Base-by-base conservation (phyloP, 2,113 vertebrate species). In the Semnornis frantzii region DNA sequence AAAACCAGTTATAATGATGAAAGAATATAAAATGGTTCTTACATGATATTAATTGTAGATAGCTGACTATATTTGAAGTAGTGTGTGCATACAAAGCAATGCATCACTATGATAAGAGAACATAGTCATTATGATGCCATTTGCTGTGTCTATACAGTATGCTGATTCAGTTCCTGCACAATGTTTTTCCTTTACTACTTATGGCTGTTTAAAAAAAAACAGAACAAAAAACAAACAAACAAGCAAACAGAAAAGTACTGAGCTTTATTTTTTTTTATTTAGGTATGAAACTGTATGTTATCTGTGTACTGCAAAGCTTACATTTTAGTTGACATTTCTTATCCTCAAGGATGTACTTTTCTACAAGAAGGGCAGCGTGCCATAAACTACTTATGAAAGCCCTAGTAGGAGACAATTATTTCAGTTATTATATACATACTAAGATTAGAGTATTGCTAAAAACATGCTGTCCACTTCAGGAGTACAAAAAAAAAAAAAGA, bases 321-420 rank as follows among this genome's bases (percentile, higher is more conserved):
- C 23, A 76, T 93, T 97, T 94, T 91, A 91, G 95, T 84, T 79
- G 81, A 84, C n/a, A 20, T 71, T 94, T 83, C 78, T 96, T 96
- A 96, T 95, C 93, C 94, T 11, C 48, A 87, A 94, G 87, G 80
- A 92, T 2, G 4, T 80, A 70, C 46, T 92, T 73, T 66, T 85
- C 46, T 91, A 87, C 85, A 87, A 60, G 84, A 76, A 85, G 50
- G 72, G 65, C 33, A 62, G 27, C 20, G 46, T 93, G 81, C 85
- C 87, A 94, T 42, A 82, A 95, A 34, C 62, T 92, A 63, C 82
- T 94, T 83, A 71, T 66, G 59, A 66, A 89, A 59, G 60, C 70
- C 31, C 17, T 73, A 33, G 59, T 77, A 66, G 42, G 12, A 87
- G 44, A 82, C 8, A 64, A 91, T 70, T 82, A 50, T 82, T 86